These are phyloP conservation scores for Drosophila eohydei DNA, from an alignment of 2,888 invertebrate genomes.

Conservation along the genomic window DNA sequence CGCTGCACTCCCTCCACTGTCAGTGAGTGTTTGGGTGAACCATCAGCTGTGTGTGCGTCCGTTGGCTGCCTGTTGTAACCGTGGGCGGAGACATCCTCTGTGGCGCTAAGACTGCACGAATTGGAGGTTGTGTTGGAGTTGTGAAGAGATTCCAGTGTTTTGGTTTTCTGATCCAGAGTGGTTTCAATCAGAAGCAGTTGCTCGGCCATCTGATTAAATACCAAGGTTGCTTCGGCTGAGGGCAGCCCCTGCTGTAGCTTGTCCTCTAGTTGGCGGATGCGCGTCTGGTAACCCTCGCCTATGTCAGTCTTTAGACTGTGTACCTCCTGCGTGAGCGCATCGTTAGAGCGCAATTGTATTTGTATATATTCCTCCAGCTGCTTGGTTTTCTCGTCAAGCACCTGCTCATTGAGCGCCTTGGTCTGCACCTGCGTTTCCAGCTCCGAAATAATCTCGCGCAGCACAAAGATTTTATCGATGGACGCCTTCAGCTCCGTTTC, in stretches of 20 bases:
- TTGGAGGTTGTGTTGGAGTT: slow-evolving; percentile 87
- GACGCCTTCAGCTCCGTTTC: slow-evolving; percentile 91
- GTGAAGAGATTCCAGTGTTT: slow-evolving; percentile 90
- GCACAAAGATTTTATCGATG: slow-evolving; percentile 89
- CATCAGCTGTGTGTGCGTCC: slow-evolving; percentile 83
- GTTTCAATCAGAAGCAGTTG: slow-evolving; percentile 89
- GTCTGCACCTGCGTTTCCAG: slow-evolving; percentile 91
- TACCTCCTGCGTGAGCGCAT: slow-evolving; percentile 82
- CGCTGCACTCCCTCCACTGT: slow-evolving; percentile 87
- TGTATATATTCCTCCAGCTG: slow-evolving; percentile 82
- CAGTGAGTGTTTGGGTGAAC: slow-evolving; percentile 83
- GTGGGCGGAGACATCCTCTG: slow-evolving; percentile 92
- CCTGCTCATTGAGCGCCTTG: slow-evolving; percentile 88
- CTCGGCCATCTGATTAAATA: slow-evolving; percentile 85
- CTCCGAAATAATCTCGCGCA: slow-evolving; percentile 91
- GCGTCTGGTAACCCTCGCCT: slow-evolving; percentile 79
- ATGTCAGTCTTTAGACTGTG: slow-evolving; percentile 83
- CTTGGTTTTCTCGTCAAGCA: slow-evolving; percentile 86
- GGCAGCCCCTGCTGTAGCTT: slow-evolving; percentile 86
- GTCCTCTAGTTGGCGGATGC: slow-evolving; percentile 84
- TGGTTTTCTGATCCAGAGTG: slow-evolving; percentile 89
- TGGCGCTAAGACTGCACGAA: slow-evolving; percentile 89
- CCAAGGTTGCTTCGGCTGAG: slow-evolving; percentile 85
- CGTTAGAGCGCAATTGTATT: slow-evolving; percentile 82
- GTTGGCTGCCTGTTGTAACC: slow-evolving; percentile 88